A percentile compares a stretch with the other conserved stretches of the same genome.
phyloP scores from a whole-genome alignment of 2,797 vertebrate genomes.

The Lepilemur ruficaudatus region DNA sequence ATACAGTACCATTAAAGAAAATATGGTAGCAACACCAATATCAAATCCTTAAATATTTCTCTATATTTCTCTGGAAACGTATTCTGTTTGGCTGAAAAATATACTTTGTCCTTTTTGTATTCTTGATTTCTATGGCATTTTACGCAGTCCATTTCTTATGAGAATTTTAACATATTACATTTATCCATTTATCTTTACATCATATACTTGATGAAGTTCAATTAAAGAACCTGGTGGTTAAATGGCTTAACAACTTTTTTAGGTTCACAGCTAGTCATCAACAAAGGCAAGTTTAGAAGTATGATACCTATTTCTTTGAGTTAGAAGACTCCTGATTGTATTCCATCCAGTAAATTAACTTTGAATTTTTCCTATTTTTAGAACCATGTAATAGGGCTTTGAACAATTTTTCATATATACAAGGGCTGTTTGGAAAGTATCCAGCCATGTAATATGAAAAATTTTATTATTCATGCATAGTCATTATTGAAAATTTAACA shows the following conservation, averaged over 20 bases:
- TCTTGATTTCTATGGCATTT: neutral
- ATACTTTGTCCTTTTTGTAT: neutral
- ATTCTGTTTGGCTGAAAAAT: neutral
- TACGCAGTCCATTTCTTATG: neutral
- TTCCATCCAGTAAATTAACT: neutral
- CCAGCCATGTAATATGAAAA: no score
- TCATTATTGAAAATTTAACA: slow-evolving; percentile 12
- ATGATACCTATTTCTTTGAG: neutral
- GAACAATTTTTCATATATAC: neutral
- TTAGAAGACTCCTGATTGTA: neutral
- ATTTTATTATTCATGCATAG: neutral
- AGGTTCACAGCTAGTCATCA: neutral
- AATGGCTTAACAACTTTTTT: neutral
- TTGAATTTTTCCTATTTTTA: neutral
- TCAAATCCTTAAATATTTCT: neutral
- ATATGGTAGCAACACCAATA: neutral
- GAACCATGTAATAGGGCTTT: neutral
- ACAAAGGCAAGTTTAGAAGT: neutral
- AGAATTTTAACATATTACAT: neutral
- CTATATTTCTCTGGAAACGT: neutral
- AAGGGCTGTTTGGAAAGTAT: no score
- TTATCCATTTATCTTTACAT: slow-evolving; percentile 22
- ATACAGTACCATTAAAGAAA: neutral
- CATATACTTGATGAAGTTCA: neutral
- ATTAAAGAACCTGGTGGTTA: neutral